These are phyloP conservation scores for Erynnis tages DNA, from an alignment of 2,888 invertebrate genomes.

Conservation along the genomic window DNA sequence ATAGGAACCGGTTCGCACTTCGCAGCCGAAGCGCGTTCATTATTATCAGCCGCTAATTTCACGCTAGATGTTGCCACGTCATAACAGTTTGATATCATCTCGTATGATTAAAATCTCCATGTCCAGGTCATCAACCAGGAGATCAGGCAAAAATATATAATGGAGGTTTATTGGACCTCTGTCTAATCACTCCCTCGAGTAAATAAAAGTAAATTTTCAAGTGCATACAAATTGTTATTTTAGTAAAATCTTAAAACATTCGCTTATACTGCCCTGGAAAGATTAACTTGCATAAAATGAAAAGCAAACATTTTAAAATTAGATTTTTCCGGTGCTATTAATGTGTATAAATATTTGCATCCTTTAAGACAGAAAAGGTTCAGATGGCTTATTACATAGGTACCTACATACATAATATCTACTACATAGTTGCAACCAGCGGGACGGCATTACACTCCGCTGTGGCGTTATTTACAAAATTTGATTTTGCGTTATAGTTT, in stretches of 20 bases:
- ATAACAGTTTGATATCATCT: slow-evolving; percentile 20
- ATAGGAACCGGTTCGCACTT: slow-evolving; percentile 17
- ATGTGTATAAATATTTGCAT: neutral
- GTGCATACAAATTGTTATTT: slow-evolving; percentile 10
- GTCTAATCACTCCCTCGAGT: neutral
- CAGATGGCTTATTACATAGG: too few relatives aligned
- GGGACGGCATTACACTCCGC: too few relatives aligned
- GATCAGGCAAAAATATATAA: neutral
- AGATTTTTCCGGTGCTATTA: too few relatives aligned
- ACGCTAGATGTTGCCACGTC: slow-evolving; percentile 24
- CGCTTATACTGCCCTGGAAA: neutral
- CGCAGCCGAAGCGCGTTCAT: slow-evolving; percentile 17
- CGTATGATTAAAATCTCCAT: slow-evolving; percentile 12
- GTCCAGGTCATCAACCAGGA: slow-evolving; percentile 18
- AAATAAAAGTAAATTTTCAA: too few relatives aligned
- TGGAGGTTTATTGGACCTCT: neutral
- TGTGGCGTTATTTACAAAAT: too few relatives aligned
- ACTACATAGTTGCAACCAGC: too few relatives aligned
- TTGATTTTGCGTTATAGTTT: too few relatives aligned
- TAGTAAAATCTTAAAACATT: slow-evolving; percentile 7
- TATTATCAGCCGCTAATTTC: slow-evolving; percentile 26
- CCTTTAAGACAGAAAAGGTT: too few relatives aligned
- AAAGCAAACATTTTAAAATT: neutral
- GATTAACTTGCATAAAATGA: neutral
- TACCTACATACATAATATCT: too few relatives aligned